A percentile compares a stretch with the other conserved stretches of the same genome.
These are phyloP conservation scores for Hypotaenidia philippensis DNA, from an alignment of 2,797 vertebrate genomes.

Conservation along the genomic window DNA sequence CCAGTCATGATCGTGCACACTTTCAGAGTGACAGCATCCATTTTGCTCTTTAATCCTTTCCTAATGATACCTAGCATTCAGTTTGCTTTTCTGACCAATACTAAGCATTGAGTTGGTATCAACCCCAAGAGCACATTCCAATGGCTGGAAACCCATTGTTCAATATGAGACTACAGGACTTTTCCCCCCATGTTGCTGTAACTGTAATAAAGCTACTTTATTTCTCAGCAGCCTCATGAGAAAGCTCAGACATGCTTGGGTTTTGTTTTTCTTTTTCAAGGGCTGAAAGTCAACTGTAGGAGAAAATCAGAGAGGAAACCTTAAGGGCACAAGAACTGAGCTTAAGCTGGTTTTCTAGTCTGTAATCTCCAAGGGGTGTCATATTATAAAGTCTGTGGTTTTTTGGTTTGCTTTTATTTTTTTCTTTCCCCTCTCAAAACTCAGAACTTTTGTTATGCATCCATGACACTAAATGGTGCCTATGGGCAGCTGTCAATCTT, in stretches of 20 bases:
- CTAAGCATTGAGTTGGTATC: neutral
- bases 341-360: neutral
- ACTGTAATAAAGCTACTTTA: neutral
- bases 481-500: conserved; percentile 43
- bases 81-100: neutral
- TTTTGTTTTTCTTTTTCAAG: neutral
- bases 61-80: neutral
- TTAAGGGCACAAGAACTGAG: conserved; percentile 5
- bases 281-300: conserved; percentile 52
- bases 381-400: neutral
- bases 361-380: neutral
- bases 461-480: neutral
- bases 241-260: neutral
- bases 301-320: conserved; percentile 28
- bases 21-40: neutral
- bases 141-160: neutral
- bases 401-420: neutral
- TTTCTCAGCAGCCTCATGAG: neutral
- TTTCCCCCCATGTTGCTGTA: neutral
- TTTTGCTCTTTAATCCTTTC: neutral
- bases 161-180: neutral
- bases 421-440: neutral
- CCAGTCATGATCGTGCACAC: neutral
- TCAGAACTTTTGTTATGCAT: conserved; percentile 26
- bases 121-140: neutral